A percentile compares a stretch with the other conserved stretches of the same genome.
Evolutionary conservation across 1,140 invertebrate genomes (phyloP).

Genomic region (Calliopsis andreniformis): DNA sequence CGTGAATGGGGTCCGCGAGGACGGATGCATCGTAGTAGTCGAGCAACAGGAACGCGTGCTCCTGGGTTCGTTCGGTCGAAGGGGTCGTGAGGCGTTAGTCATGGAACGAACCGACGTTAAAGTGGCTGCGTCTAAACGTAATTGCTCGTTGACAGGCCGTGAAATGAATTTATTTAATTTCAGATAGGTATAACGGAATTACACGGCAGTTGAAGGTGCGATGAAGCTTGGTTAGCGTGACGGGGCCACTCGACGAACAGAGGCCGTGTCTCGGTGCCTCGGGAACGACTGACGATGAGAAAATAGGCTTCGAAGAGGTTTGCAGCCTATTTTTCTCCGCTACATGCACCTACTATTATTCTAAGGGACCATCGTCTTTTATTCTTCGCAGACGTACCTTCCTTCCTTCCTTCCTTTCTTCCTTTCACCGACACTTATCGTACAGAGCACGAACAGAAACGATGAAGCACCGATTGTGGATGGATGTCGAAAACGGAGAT

Average conservation of each 20-base stretch:
- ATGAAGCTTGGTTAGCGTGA: conserved; percentile 74
- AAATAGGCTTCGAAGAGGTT: neutral
- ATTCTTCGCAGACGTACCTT: too few species aligned
- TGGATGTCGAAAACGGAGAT: neutral
- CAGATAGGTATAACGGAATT: conserved; percentile 81
- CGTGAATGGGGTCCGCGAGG: neutral
- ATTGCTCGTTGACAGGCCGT: conserved; percentile 82
- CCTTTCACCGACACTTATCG: too few species aligned
- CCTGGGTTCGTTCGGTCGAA: conserved; percentile 68
- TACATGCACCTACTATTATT: too few species aligned
- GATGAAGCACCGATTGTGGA: too few species aligned
- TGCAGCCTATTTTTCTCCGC: too few species aligned
- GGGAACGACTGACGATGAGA: conserved; percentile 1
- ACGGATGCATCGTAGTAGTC: too few species aligned
- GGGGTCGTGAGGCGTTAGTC: conserved; percentile 74
- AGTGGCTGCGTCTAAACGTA: conserved; percentile 80
- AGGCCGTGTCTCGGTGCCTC: conserved; percentile 4
- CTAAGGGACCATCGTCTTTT: too few species aligned
- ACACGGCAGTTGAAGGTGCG: conserved; percentile 80
- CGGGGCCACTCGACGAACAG: conserved; percentile 42
- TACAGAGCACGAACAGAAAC: too few species aligned
- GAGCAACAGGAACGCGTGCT: conserved; percentile 61
- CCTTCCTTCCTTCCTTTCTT: too few species aligned
- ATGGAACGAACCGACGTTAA: conserved; percentile 76
- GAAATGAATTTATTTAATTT: conserved; percentile 83